Percentiles rank a stretch among this genome's conserved stretches.
Conservation (phyloP, 2,888 invertebrate species). For the Acleris literana region DNA sequence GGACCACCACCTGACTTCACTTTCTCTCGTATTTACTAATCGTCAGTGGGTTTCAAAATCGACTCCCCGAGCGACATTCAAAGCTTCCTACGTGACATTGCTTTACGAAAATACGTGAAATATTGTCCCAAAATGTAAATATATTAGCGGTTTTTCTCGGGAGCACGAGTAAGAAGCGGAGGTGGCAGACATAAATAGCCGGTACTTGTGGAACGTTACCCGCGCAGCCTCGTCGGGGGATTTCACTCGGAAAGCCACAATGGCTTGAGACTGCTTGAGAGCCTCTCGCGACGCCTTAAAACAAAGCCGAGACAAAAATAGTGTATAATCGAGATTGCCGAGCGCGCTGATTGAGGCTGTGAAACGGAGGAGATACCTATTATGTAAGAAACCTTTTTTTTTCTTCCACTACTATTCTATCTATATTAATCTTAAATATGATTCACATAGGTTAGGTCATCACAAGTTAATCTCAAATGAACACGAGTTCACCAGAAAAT, state of each 20-base stretch:
- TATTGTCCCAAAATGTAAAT: background rate
- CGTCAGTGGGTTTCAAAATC: too few relatives aligned
- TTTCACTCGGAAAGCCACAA: slow-evolving; percentile 33
- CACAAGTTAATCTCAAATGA: too few relatives aligned
- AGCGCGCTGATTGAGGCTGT: slow-evolving; percentile 4
- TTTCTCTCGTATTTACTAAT: too few relatives aligned
- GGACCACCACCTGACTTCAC: too few relatives aligned
- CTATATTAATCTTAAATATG: too few relatives aligned
- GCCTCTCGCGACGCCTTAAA: slow-evolving; percentile 32
- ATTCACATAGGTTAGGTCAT: too few relatives aligned
- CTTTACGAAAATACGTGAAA: background rate
- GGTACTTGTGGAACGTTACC: slow-evolving; percentile 9
- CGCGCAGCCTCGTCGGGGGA: slow-evolving; percentile 15
- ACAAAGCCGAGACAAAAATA: slow-evolving; percentile 34
- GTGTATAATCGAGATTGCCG: slow-evolving; percentile 31
- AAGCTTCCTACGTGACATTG: background rate
- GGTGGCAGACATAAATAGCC: slow-evolving; percentile 23
- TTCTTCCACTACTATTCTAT: too few relatives aligned
- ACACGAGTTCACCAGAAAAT: too few relatives aligned
- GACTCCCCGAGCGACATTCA: too few relatives aligned
- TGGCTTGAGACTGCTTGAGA: slow-evolving; percentile 16
- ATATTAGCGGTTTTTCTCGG: slow-evolving; percentile 3
- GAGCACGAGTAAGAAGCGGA: slow-evolving; percentile 11
- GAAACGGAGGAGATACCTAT: background rate
- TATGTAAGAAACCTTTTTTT: too few relatives aligned